phyloP scores from a whole-genome alignment of 2,888 invertebrate species.

The Coelinius sp. region DNA sequence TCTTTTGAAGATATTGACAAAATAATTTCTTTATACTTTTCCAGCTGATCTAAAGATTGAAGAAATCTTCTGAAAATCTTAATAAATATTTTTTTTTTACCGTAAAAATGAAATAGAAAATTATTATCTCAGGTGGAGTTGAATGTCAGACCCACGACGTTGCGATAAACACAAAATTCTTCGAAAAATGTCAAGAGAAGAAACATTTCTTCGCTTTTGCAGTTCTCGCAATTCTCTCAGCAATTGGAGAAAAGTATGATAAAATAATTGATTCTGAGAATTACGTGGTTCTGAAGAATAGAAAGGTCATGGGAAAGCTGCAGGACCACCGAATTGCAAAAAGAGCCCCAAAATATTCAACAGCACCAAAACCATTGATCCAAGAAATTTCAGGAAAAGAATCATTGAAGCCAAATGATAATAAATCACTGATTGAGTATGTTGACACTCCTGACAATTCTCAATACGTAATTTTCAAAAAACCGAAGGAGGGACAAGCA shows the following conservation, averaged over 20 bases:
- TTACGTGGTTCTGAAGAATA: slow-evolving; percentile 80
- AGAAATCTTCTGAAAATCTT: too few species aligned
- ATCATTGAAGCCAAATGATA: slow-evolving; percentile 7
- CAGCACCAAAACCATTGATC: slow-evolving; percentile 72
- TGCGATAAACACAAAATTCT: slow-evolving; percentile 85
- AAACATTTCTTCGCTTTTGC: slow-evolving; percentile 85
- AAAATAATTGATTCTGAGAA: slow-evolving; percentile 78
- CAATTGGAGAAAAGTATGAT: slow-evolving; percentile 83
- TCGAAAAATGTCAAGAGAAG: slow-evolving; percentile 80
- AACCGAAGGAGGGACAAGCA: slow-evolving; percentile 74
- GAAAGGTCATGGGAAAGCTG: slow-evolving; percentile 81
- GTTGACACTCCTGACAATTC: slow-evolving; percentile 22
- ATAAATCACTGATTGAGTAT: slow-evolving; percentile 5
- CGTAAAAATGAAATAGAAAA: too few species aligned
- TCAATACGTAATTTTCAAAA: slow-evolving; percentile 62
- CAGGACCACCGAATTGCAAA: slow-evolving; percentile 83
- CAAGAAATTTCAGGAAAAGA: slow-evolving; percentile 72
- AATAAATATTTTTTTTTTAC: too few species aligned
- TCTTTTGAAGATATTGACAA: too few species aligned
- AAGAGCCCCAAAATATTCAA: slow-evolving; percentile 75
- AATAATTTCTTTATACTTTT: too few species aligned
- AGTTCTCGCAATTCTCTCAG: slow-evolving; percentile 85
- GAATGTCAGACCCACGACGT: slow-evolving; percentile 86
- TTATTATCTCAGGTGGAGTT: slow-evolving; percentile 73
- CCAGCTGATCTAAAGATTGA: too few species aligned